These are phyloP conservation scores for Anneissia japonica DNA, from an alignment of 35 echinoderm and acorn worm species.

Conservation along the genomic window DNA sequence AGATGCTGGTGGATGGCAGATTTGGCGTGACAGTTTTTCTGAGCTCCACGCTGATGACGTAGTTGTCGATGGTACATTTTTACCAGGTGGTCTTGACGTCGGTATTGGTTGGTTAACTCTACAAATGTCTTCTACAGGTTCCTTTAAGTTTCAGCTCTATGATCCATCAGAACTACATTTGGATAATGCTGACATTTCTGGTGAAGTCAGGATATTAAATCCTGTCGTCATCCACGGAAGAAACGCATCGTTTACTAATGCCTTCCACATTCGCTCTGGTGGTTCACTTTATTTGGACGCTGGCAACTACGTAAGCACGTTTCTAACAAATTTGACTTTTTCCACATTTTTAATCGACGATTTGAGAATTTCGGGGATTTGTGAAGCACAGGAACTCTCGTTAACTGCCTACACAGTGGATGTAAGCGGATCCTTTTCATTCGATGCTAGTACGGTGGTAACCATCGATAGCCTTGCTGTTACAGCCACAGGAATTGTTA, in stretches of 20 bases:
- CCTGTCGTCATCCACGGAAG: slow-evolving; percentile 12
- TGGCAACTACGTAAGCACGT: slow-evolving; percentile 9
- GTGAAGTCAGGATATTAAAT: slow-evolving; percentile 3
- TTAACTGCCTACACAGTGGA: slow-evolving; percentile 18
- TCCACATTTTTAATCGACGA: slow-evolving; percentile 19
- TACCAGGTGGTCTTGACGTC: slow-evolving; percentile 35
- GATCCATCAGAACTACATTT: not conserved
- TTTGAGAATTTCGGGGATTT: slow-evolving; percentile 28
- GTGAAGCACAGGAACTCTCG: slow-evolving; percentile 36
- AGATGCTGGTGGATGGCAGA: not conserved
- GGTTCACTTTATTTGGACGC: slow-evolving; percentile 34
- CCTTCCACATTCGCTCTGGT: slow-evolving; percentile 7
- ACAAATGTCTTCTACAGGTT: slow-evolving; percentile 14
- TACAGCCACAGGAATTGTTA: slow-evolving; percentile 11
- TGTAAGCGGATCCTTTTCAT: slow-evolving; percentile 37
- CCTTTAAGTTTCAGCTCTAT: slow-evolving; percentile 10
- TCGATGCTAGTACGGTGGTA: slow-evolving; percentile 33
- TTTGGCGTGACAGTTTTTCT: not conserved
- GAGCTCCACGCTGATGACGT: slow-evolving; percentile 20
- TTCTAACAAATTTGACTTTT: slow-evolving; percentile 19
- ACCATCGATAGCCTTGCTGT: slow-evolving; percentile 18
- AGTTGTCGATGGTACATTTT: slow-evolving; percentile 42
- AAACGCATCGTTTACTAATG: not conserved
- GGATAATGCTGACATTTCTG: not conserved
- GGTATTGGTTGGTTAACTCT: slow-evolving; percentile 24